These are phyloP conservation scores for Perca schrenkii DNA, from an alignment of 2,113 vertebrate genomes.

Conservation along the genomic window DNA sequence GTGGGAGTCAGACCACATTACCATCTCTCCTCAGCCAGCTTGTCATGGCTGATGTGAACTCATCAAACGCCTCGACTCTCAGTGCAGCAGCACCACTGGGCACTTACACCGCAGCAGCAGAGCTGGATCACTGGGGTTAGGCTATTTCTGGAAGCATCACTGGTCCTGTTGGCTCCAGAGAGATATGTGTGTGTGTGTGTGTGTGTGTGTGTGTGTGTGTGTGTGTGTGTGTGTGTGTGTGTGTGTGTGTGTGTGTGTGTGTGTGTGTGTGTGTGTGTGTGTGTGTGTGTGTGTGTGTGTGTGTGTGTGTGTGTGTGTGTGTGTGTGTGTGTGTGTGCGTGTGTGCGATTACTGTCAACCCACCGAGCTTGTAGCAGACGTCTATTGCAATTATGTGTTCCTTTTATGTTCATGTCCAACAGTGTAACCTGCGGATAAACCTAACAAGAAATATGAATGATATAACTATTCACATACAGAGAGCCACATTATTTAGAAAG, in stretches of 20 bases:
- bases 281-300: slow-evolving; percentile 14
- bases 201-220: slow-evolving; percentile 6
- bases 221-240: slow-evolving; percentile 13
- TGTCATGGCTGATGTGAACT: slow-evolving; percentile 69
- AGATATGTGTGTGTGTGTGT: slow-evolving; percentile 7
- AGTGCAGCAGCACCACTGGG: slow-evolving; percentile 53
- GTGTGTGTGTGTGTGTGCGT: neutral
- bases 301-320: slow-evolving; percentile 15
- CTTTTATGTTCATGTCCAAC: neutral
- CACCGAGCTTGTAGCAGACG: slow-evolving; percentile 23
- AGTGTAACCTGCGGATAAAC: neutral
- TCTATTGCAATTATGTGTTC: slow-evolving; percentile 21
- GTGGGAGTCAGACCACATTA: slow-evolving; percentile 58
- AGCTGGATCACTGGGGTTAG: slow-evolving; percentile 59
- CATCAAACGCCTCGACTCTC: slow-evolving; percentile 58
- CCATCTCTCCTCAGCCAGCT: slow-evolving; percentile 32
- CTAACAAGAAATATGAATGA: neutral
- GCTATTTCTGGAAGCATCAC: slow-evolving; percentile 76
- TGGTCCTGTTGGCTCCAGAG: slow-evolving; percentile 46
- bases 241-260: slow-evolving; percentile 16
- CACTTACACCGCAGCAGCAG: slow-evolving; percentile 36
- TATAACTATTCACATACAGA: neutral
- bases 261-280: slow-evolving; percentile 1
- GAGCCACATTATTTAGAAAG: neutral
- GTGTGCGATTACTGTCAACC: slow-evolving; percentile 10